Evolutionary conservation across 2,113 vertebrate genomes (phyloP).

Genomic region (Ammospiza caudacuta): DNA sequence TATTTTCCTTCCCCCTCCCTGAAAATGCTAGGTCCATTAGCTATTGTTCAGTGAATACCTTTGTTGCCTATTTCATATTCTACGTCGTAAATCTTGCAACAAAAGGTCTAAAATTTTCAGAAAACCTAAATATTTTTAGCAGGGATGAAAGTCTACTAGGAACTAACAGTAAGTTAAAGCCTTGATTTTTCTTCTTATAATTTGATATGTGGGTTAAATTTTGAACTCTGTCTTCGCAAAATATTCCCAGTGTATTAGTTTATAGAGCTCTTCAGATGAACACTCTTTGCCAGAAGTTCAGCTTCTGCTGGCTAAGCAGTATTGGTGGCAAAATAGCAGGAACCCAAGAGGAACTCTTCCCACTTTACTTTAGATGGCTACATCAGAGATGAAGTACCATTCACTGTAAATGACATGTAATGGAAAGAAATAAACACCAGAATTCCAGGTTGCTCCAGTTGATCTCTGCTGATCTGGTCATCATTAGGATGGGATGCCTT

Average conservation of each 20-base stretch:
- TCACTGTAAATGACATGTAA: background rate
- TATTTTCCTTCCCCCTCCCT: background rate
- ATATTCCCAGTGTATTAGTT: background rate
- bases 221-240: background rate
- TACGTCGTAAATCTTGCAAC: background rate
- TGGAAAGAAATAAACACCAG: background rate
- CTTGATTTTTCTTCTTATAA: background rate
- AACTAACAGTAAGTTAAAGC: background rate
- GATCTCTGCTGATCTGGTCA: background rate
- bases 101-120: background rate
- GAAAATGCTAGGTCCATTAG: background rate
- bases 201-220: background rate
- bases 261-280: background rate
- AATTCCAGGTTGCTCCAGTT: background rate
- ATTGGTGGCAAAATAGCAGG: background rate
- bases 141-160: background rate
- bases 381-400: background rate
- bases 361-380: background rate
- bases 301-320: background rate
- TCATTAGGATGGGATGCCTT: background rate
- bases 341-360: background rate
- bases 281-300: background rate
- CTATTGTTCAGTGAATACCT: background rate
- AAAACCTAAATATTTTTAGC: background rate
- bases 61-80: background rate